These are phyloP conservation scores for Papilio gigon DNA, from an alignment of 2,888 invertebrate species.

Conservation along the genomic window DNA sequence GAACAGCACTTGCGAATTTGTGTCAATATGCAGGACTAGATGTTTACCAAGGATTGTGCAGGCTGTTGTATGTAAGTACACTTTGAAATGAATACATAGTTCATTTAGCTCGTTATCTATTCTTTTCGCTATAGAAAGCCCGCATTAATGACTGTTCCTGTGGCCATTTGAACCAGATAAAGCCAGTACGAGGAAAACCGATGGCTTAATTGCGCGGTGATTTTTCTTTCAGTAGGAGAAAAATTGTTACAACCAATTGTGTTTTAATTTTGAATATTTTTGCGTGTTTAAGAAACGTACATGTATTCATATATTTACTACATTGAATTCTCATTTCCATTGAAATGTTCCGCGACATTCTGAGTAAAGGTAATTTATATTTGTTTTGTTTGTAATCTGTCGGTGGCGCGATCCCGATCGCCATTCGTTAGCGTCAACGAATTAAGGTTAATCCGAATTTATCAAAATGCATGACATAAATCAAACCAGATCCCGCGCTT, in stretches of 20 bases:
- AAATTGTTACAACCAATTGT: slow-evolving; percentile 11
- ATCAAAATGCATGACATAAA: slow-evolving; percentile 38
- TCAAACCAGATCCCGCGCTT: slow-evolving; percentile 30
- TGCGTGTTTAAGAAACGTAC: background rate
- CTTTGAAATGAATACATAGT: slow-evolving; percentile 26
- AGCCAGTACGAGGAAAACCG: slow-evolving; percentile 18
- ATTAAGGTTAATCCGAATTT: slow-evolving; percentile 36
- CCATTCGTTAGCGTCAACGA: slow-evolving; percentile 40
- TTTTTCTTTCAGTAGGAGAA: slow-evolving; percentile 25
- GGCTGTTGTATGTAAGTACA: slow-evolving; percentile 36
- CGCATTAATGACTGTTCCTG: slow-evolving; percentile 34
- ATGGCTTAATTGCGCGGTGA: slow-evolving; percentile 18
- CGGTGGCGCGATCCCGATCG: slow-evolving; percentile 26
- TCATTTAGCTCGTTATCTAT: slow-evolving; percentile 34
- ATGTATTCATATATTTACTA: background rate
- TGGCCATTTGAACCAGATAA: slow-evolving; percentile 33
- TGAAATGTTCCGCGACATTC: slow-evolving; percentile 5
- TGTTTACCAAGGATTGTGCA: slow-evolving; percentile 26
- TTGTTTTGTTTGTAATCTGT: slow-evolving; percentile 32
- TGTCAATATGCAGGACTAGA: slow-evolving; percentile 21
- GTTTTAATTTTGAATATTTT: background rate
- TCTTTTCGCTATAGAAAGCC: slow-evolving; percentile 27
- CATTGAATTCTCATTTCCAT: slow-evolving; percentile 4
- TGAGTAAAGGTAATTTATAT: slow-evolving; percentile 30
- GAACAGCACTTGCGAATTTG: slow-evolving; percentile 3